Conservation (phyloP, 1,140 invertebrate species). For the Tetramorium parvispinum region DNA sequence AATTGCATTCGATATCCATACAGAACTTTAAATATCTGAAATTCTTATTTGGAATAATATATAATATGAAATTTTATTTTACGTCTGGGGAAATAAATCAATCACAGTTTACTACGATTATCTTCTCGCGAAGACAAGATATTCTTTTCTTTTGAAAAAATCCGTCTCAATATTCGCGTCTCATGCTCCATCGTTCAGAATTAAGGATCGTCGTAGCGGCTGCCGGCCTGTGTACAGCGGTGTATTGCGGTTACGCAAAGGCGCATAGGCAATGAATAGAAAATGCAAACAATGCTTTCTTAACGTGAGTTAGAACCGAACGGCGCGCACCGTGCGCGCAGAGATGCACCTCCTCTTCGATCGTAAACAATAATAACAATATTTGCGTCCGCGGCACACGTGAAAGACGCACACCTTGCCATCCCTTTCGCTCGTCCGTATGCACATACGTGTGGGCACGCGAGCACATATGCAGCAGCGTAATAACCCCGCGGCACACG, state of each 20-base stretch:
- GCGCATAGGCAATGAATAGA: constrained; percentile 45
- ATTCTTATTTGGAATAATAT: background rate
- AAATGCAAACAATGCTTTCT: constrained; percentile 67
- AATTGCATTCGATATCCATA: background rate
- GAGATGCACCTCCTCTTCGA: constrained; percentile 51
- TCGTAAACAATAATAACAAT: constrained; percentile 59
- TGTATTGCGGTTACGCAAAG: constrained; percentile 42
- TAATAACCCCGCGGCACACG: background rate
- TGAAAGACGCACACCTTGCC: constrained; percentile 28
- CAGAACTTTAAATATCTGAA: background rate
- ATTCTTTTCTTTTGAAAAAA: background rate
- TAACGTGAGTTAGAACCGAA: constrained; percentile 31
- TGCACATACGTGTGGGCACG: background rate
- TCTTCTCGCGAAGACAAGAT: background rate
- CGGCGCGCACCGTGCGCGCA: background rate
- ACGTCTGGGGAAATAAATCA: background rate
- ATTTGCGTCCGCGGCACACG: constrained; percentile 47
- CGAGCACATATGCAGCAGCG: background rate
- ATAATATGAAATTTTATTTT: background rate
- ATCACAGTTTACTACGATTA: background rate
- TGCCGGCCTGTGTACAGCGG: background rate
- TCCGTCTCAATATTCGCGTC: background rate
- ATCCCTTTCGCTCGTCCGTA: constrained; percentile 1
- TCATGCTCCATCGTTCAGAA: background rate
- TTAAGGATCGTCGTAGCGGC: background rate